A percentile compares a stretch with the other conserved stretches of the same genome.
These are phyloP conservation scores for Antheraea yamamai DNA, from an alignment of 2,888 invertebrate species.

Conservation along the genomic window DNA sequence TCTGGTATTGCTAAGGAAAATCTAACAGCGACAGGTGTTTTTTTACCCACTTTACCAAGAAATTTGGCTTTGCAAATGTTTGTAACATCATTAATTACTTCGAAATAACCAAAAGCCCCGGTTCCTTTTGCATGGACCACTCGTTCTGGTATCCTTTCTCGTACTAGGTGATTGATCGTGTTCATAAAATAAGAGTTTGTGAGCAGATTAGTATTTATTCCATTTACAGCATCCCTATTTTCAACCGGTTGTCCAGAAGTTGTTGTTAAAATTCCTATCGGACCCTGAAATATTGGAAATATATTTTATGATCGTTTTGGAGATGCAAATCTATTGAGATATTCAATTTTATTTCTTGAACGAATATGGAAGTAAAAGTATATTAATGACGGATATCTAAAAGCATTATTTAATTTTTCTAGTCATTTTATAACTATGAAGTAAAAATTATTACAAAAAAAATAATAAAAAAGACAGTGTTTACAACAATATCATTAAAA, in stretches of 20 bases:
- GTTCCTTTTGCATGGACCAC: conserved; percentile 97
- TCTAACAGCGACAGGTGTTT: conserved; percentile 87
- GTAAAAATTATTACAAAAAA: background rate
- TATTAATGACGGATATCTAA: too few relatives aligned
- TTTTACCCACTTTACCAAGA: conserved; percentile 87
- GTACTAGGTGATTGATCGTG: conserved; percentile 88
- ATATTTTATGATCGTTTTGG: background rate
- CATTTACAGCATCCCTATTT: conserved; percentile 85
- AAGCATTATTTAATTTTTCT: too few relatives aligned
- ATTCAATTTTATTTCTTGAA: background rate
- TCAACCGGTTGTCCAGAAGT: conserved; percentile 90
- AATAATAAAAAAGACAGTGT: background rate
- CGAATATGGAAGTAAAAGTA: background rate
- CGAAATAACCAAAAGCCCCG: conserved; percentile 92
- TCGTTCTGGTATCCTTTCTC: conserved; percentile 95
- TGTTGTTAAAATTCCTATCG: conserved; percentile 84
- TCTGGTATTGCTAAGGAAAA: conserved; percentile 92
- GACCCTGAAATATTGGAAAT: conserved; percentile 58
- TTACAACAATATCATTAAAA: background rate
- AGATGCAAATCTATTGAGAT: background rate
- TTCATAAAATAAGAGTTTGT: conserved; percentile 90
- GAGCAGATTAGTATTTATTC: conserved; percentile 89
- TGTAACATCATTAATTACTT: conserved; percentile 90
- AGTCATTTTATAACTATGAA: too few relatives aligned
- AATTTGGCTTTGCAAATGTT: conserved; percentile 88